Evolutionary conservation across 2,113 vertebrate genomes (phyloP).

Genomic region (Mormoops blainvillei): DNA sequence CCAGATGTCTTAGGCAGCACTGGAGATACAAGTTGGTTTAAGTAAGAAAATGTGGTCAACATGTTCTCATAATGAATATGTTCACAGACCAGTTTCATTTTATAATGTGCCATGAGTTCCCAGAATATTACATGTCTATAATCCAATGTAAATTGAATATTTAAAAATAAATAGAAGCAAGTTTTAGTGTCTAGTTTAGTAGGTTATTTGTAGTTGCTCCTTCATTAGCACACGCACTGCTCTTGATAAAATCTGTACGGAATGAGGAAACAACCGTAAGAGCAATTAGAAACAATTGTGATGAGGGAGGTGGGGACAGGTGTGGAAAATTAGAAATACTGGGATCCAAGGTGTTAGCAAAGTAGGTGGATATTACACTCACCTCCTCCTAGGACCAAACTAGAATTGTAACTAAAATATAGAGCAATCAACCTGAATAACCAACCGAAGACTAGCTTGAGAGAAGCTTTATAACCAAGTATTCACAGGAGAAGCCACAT

Average conservation of each 20-base stretch:
- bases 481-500: not conserved
- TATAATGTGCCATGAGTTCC: not conserved
- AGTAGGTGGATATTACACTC: not conserved
- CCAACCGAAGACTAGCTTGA: not conserved
- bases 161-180: not conserved
- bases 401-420: not conserved
- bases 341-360: not conserved
- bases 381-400: not conserved
- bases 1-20: not conserved
- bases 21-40: not conserved
- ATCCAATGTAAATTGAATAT: not conserved
- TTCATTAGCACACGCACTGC: not conserved
- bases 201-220: not conserved
- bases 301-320: not conserved
- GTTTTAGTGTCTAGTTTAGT: constrained; percentile 3
- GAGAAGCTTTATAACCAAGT: not conserved
- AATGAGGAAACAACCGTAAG: not conserved
- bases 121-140: not conserved
- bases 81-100: not conserved
- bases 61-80: not conserved
- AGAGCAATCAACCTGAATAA: not conserved
- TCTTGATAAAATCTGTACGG: not conserved
- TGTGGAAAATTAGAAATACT: not conserved
- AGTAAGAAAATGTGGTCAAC: not conserved
- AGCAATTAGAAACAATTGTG: not conserved